A percentile compares a stretch with the other conserved stretches of the same genome.
Evolutionary conservation across 2,113 vertebrate genomes (phyloP).

Genomic region (Lucifuga dentata): DNA sequence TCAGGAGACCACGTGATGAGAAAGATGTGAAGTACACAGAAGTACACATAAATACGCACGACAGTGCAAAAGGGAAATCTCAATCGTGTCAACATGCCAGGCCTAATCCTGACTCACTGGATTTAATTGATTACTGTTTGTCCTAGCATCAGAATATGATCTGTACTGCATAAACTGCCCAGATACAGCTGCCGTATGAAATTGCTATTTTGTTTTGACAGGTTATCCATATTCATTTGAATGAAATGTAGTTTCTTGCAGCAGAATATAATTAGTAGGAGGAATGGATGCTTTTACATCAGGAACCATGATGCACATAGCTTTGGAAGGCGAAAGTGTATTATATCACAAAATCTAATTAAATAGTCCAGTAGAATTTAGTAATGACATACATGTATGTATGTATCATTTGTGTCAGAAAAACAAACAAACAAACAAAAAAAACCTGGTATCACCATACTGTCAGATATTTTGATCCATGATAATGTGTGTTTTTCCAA

Average conservation of each 20-base stretch:
- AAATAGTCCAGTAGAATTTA: slow-evolving; percentile 39
- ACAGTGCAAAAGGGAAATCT: slow-evolving; percentile 14
- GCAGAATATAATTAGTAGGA: background rate
- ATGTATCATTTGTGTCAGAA: no score
- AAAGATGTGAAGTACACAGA: slow-evolving; percentile 42
- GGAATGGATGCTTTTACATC: background rate
- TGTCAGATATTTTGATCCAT: no score
- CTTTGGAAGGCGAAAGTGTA: no score
- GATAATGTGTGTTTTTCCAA: no score
- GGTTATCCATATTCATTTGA: background rate
- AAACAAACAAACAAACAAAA: no score
- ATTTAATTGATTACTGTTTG: background rate
- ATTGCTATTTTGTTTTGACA: background rate
- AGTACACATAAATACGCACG: slow-evolving; percentile 24
- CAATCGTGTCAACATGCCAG: background rate
- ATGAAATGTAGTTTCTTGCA: background rate
- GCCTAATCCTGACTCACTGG: background rate
- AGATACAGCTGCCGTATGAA: background rate
- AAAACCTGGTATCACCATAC: no score
- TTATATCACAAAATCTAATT: slow-evolving; percentile 22
- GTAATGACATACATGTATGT: slow-evolving; percentile 34
- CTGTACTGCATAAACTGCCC: background rate
- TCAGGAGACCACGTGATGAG: slow-evolving; percentile 43
- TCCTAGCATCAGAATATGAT: background rate
- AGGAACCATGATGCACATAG: background rate